Conservation (phyloP, 2,113 vertebrate species). For the Xenopus borealis region DNA sequence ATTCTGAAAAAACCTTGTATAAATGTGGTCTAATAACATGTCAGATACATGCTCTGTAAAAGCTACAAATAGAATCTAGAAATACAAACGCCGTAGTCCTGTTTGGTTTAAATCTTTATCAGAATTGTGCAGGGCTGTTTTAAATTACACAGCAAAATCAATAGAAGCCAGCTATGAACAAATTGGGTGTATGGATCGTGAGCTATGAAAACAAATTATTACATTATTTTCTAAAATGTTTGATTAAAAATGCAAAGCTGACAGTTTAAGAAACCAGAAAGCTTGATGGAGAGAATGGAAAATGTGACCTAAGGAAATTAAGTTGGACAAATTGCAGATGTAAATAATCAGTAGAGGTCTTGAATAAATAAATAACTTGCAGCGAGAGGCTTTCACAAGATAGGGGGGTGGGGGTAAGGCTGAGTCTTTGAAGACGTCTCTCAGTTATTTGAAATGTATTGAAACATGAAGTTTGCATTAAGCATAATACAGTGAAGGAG, state of each 20-base stretch:
- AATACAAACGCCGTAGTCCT: background rate
- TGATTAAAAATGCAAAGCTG: background rate
- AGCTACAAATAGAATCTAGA: too few species aligned
- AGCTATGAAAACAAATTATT: conserved; percentile 17
- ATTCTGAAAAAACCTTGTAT: too few species aligned
- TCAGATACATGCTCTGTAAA: too few species aligned
- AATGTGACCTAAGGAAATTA: conserved; percentile 12
- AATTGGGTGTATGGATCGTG: background rate
- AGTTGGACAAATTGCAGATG: conserved; percentile 34
- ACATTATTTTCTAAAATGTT: background rate
- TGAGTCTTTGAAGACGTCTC: conserved; percentile 24
- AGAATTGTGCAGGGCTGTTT: background rate
- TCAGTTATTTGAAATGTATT: conserved; percentile 18
- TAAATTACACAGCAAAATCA: background rate
- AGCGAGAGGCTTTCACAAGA: conserved; percentile 19
- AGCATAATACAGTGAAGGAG: background rate
- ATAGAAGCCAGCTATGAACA: background rate
- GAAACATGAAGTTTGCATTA: conserved; percentile 34
- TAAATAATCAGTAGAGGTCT: conserved; percentile 32
- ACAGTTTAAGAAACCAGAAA: background rate
- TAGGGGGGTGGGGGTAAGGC: conserved; percentile 12
- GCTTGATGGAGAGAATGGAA: conserved; percentile 1
- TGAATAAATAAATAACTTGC: conserved; percentile 38
- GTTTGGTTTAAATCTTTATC: background rate
- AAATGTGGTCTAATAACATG: too few species aligned